Conservation (phyloP, 2,797 vertebrate species). For the Geotrypetes seraphini region DNA sequence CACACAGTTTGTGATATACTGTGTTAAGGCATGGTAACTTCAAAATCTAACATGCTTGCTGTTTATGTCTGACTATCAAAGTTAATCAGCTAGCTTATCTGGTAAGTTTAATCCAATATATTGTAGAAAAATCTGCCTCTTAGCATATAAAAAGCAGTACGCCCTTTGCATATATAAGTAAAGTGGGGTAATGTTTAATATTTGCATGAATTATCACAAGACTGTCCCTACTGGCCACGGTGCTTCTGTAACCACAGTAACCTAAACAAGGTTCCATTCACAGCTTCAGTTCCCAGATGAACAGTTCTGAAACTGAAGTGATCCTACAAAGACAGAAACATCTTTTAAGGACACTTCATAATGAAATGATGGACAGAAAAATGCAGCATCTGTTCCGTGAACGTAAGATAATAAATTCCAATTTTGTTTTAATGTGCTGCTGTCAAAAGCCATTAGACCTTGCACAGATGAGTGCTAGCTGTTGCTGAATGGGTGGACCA, state of each 20-base stretch:
- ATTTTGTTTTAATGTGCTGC: slow-evolving; percentile 15
- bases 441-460: slow-evolving; percentile 21
- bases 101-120: too few relatives aligned
- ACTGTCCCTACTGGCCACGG: slow-evolving; percentile 7
- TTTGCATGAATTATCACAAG: slow-evolving; percentile 1
- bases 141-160: too few relatives aligned
- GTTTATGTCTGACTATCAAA: too few relatives aligned
- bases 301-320: not conserved
- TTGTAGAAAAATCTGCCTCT: too few relatives aligned
- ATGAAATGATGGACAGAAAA: slow-evolving; percentile 5
- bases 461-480: slow-evolving; percentile 15
- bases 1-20: too few relatives aligned
- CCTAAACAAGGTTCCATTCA: slow-evolving; percentile 28
- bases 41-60: too few relatives aligned
- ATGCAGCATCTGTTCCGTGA: slow-evolving; percentile 11
- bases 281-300: slow-evolving; percentile 6
- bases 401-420: slow-evolving; percentile 20
- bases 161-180: too few relatives aligned
- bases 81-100: too few relatives aligned
- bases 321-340: not conserved
- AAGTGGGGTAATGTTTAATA: too few relatives aligned
- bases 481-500: slow-evolving; percentile 5
- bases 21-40: too few relatives aligned
- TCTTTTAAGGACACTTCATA: slow-evolving; percentile 30
- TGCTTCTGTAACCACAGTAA: slow-evolving; percentile 52